These are phyloP conservation scores for Nephrotoma flavescens DNA, from an alignment of 2,888 invertebrate species.

Conservation along the genomic window DNA sequence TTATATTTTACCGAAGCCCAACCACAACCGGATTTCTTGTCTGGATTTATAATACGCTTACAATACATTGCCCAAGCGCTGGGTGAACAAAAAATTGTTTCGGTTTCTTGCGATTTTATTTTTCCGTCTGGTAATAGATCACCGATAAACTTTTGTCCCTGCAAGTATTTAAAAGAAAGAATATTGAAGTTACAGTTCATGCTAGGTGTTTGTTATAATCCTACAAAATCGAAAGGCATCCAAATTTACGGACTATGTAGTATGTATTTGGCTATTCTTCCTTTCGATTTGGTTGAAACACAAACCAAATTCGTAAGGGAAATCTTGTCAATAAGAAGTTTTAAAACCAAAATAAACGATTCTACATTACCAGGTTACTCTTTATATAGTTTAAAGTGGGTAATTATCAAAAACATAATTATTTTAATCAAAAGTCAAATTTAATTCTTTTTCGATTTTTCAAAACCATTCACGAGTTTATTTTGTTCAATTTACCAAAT, in stretches of 20 bases:
- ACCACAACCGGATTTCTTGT: conserved; percentile 83
- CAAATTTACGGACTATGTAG: too few species aligned
- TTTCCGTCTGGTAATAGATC: conserved; percentile 75
- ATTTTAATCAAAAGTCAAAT: background rate
- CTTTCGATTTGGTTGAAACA: background rate
- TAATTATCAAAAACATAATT: background rate
- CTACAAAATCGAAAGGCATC: background rate
- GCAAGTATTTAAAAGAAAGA: conserved; percentile 17
- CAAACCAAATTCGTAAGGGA: background rate
- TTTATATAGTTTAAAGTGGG: background rate
- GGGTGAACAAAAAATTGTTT: conserved; percentile 74
- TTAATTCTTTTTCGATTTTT: background rate
- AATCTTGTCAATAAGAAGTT: background rate
- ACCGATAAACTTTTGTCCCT: conserved; percentile 82
- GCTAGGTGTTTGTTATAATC: too few species aligned
- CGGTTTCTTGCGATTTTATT: conserved; percentile 78
- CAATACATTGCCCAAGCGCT: conserved; percentile 90
- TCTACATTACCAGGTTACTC: background rate
- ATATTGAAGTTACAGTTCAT: background rate
- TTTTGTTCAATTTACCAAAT: conserved; percentile 42
- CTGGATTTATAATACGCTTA: conserved; percentile 79
- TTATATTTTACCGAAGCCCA: conserved; percentile 86
- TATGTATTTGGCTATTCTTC: too few species aligned
- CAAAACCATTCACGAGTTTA: background rate
- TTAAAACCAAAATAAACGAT: background rate